Percentiles rank a stretch among this genome's conserved stretches.
Conservation (phyloP, 2,113 vertebrate genomes). For the Phycodurus eques region DNA sequence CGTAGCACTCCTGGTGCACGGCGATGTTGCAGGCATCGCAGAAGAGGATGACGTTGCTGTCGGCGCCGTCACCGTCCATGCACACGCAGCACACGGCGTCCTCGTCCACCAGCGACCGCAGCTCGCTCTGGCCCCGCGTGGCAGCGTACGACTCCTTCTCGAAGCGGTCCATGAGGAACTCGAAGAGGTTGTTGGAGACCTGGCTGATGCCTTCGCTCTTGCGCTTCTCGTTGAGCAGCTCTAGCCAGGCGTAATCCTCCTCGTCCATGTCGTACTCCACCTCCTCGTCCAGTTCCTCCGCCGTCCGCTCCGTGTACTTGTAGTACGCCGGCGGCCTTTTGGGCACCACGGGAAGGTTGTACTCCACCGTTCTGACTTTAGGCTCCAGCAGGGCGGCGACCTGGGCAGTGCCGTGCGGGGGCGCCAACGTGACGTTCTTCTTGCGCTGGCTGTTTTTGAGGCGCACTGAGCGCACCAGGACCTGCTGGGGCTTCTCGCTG, state of each 20-base stretch:
- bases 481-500: conserved; percentile 83
- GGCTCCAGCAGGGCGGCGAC: conserved; percentile 79
- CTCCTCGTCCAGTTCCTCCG: conserved; percentile 92
- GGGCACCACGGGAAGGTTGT: conserved; percentile 90
- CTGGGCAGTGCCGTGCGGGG: conserved; percentile 69
- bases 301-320: conserved; percentile 86
- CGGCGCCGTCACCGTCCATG: conserved; percentile 97
- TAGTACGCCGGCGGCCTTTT: conserved; percentile 82
- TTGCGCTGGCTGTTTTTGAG: conserved; percentile 90
- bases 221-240: conserved; percentile 91
- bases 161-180: conserved; percentile 97
- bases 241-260: conserved; percentile 96
- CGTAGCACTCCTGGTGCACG: conserved; percentile 98
- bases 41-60: conserved; percentile 97
- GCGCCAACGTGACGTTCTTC: conserved; percentile 79
- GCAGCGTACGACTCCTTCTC: conserved; percentile 93
- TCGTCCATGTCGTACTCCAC: conserved; percentile 99
- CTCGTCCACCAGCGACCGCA: conserved; percentile 89
- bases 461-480: conserved; percentile 84
- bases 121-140: conserved; percentile 84
- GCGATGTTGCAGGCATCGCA: conserved; percentile 97
- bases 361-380: conserved; percentile 87
- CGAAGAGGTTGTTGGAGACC: conserved; percentile 92
- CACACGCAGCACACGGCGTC: conserved; percentile 99
- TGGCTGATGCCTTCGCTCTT: conserved; percentile 86